These are phyloP conservation scores for Enteromius mattozi DNA, from an alignment of 2,797 vertebrate species.

Conservation along the genomic window DNA sequence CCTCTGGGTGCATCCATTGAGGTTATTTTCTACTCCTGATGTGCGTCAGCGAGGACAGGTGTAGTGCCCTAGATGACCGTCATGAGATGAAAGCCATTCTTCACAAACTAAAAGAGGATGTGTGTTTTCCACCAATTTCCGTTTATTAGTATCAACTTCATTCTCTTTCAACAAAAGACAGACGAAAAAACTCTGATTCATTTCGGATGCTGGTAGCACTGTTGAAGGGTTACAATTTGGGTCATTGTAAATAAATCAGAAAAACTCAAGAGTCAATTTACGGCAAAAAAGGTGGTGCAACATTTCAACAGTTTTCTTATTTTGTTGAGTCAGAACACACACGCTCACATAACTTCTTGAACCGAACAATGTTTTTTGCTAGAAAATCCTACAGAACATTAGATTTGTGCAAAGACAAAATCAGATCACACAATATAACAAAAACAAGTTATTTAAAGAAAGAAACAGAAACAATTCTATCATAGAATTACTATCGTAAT, in stretches of 20 bases:
- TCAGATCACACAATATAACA: conserved; percentile 12
- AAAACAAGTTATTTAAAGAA: conserved; percentile 9
- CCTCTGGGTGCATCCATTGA: not conserved
- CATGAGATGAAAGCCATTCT: conserved; percentile 5
- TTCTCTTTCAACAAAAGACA: conserved; percentile 37
- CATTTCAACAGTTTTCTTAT: conserved; percentile 11
- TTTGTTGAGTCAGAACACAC: conserved; percentile 10
- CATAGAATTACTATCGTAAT: not conserved
- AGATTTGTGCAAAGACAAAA: not conserved
- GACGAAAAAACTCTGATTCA: conserved; percentile 9
- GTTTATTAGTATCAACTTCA: conserved; percentile 30
- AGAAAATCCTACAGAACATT: conserved; percentile 25
- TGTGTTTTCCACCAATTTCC: conserved; percentile 34
- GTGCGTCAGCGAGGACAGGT: not conserved
- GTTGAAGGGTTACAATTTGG: conserved; percentile 23
- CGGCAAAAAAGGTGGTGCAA: not conserved
- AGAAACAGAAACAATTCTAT: conserved; percentile 2
- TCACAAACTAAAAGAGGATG: conserved; percentile 27
- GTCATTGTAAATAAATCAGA: conserved; percentile 9
- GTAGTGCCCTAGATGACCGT: conserved; percentile 17
- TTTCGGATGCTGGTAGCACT: conserved; percentile 22
- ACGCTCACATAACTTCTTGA: not conserved
- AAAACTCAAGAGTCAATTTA: conserved; percentile 1
- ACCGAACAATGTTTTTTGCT: not conserved
- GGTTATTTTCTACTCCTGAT: conserved; percentile 22